Conservation (phyloP, 2,797 vertebrate genomes). For the Pantherophis vulpinus region DNA sequence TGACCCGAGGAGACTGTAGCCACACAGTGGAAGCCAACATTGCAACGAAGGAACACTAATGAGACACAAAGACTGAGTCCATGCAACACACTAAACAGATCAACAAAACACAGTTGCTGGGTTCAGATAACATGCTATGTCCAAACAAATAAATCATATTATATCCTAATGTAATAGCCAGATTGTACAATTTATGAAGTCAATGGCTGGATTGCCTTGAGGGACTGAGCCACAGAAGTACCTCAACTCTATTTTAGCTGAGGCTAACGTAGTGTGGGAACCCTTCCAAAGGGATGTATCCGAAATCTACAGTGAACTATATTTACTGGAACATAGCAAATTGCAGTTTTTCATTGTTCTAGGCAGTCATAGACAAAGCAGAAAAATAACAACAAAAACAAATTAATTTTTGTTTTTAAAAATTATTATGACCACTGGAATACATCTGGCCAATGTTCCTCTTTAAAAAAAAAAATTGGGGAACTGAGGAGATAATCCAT, state of each 20-base stretch:
- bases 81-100: background rate
- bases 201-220: background rate
- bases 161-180: background rate
- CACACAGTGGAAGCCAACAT: background rate
- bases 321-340: background rate
- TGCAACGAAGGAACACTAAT: background rate
- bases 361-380: background rate
- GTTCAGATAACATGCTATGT: background rate
- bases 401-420: background rate
- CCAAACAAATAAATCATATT: background rate
- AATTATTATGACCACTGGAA: background rate
- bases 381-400: background rate
- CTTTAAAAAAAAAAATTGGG: background rate
- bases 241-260: background rate
- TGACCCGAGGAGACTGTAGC: background rate
- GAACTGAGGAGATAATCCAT: background rate
- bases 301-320: background rate
- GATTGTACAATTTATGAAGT: background rate
- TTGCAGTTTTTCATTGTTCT: background rate
- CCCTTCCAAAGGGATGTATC: background rate
- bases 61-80: background rate
- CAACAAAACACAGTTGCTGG: background rate
- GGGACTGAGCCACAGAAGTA: background rate
- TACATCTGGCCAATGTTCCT: background rate
- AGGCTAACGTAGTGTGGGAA: background rate